These are phyloP conservation scores for Andrena praecox DNA, from an alignment of 2,888 invertebrate species.

Conservation along the genomic window DNA sequence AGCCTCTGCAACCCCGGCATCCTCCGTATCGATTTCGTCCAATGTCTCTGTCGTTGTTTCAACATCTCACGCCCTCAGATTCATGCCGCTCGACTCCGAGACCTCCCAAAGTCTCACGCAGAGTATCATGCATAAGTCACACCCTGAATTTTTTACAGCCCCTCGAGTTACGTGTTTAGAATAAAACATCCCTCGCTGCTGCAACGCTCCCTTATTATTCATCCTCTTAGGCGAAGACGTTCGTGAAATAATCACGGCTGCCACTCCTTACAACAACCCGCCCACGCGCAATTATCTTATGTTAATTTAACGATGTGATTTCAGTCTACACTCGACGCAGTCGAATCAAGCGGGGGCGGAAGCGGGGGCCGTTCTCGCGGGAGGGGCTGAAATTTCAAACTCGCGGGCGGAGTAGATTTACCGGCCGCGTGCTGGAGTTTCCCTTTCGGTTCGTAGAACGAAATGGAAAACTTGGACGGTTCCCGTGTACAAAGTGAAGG, in stretches of 20 bases:
- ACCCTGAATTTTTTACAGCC: background rate
- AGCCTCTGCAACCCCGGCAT: background rate
- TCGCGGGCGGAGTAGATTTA: constrained; percentile 12
- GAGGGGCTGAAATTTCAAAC: constrained; percentile 28
- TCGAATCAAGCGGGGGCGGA: background rate
- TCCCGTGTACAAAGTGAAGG: background rate
- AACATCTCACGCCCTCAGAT: background rate
- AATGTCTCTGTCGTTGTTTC: too few relatives aligned
- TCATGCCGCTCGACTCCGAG: background rate
- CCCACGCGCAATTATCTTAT: background rate
- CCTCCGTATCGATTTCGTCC: too few relatives aligned
- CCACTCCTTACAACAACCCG: background rate
- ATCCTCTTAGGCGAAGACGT: background rate
- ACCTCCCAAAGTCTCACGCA: background rate
- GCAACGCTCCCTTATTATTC: background rate
- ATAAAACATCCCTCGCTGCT: background rate
- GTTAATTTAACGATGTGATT: constrained; percentile 11
- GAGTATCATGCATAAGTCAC: background rate
- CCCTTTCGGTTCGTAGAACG: constrained; percentile 36
- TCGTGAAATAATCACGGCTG: background rate
- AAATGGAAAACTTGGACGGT: constrained; percentile 42
- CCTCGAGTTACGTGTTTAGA: constrained; percentile 10
- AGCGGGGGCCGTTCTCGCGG: background rate
- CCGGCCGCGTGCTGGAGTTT: constrained; percentile 6
- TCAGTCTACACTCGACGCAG: background rate